phyloP scores from a whole-genome alignment of 2,888 invertebrate species.

The Tholera decimalis region DNA sequence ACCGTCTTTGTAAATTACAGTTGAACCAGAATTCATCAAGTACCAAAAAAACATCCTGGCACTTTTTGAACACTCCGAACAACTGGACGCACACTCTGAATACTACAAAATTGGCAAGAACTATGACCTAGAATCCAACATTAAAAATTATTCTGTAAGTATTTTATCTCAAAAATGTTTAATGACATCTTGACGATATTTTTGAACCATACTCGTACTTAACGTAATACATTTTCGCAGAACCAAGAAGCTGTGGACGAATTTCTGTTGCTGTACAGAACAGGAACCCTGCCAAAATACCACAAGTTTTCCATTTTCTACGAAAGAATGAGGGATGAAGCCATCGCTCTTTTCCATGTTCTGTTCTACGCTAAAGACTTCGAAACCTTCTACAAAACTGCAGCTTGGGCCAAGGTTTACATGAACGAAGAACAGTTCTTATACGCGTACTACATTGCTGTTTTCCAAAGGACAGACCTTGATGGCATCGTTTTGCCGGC shows the following conservation, averaged over 20 bases:
- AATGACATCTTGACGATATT: background rate
- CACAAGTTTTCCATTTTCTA: slow-evolving; percentile 89
- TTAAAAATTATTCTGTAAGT: slow-evolving; percentile 76
- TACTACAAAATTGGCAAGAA: slow-evolving; percentile 80
- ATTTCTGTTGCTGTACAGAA: slow-evolving; percentile 81
- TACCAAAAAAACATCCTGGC: slow-evolving; percentile 85
- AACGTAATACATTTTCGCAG: slow-evolving; percentile 68
- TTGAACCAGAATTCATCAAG: slow-evolving; percentile 70
- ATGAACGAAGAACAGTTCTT: slow-evolving; percentile 92
- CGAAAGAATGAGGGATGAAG: slow-evolving; percentile 85
- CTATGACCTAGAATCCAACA: slow-evolving; percentile 80
- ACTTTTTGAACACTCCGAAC: slow-evolving; percentile 85
- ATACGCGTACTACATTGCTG: slow-evolving; percentile 92
- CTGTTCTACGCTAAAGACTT: slow-evolving; percentile 92
- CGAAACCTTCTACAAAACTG: slow-evolving; percentile 91
- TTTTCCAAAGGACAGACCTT: slow-evolving; percentile 91
- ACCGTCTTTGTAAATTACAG: too few species aligned
- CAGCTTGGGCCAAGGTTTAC: slow-evolving; percentile 90
- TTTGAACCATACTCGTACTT: background rate
- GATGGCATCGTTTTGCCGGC: slow-evolving; percentile 92
- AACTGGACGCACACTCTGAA: slow-evolving; percentile 70
- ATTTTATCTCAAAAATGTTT: background rate
- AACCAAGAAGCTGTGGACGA: slow-evolving; percentile 84
- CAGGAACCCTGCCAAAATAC: slow-evolving; percentile 87
- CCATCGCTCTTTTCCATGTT: slow-evolving; percentile 89